phyloP scores from a whole-genome alignment of 1,140 invertebrate genomes.

The Drosophila ananassae region DNA sequence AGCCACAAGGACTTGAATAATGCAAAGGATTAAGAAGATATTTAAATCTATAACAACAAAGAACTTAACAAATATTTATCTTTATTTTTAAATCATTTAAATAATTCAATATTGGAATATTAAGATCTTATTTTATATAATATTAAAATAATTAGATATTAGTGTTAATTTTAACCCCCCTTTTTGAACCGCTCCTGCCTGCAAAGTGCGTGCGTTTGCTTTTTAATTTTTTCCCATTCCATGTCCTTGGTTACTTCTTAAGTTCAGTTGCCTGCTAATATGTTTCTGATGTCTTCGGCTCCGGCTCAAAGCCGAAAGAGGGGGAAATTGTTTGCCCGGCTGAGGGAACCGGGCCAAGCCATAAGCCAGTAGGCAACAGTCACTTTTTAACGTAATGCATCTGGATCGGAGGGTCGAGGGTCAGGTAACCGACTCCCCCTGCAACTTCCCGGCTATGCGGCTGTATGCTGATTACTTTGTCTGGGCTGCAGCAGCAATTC shows the following conservation, averaged over 20 bases:
- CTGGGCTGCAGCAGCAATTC: conserved; percentile 44
- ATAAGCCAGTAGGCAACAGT: conserved; percentile 16
- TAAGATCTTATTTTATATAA: no score
- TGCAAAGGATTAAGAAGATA: neutral
- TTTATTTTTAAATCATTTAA: no score
- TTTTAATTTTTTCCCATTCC: conserved; percentile 17
- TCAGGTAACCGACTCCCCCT: neutral
- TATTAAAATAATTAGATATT: no score
- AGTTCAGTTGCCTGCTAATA: conserved; percentile 66
- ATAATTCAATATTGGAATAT: no score
- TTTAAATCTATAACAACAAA: neutral
- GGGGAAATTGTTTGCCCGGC: conserved; percentile 1
- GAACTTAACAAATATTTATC: neutral
- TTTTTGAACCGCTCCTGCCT: conserved; percentile 37
- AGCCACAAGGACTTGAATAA: neutral
- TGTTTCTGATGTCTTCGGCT: conserved; percentile 69
- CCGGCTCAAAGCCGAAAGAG: neutral
- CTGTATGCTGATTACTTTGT: conserved; percentile 71
- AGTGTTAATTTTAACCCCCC: neutral
- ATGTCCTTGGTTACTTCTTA: conserved; percentile 21
- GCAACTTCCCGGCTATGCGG: neutral
- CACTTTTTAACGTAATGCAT: conserved; percentile 50
- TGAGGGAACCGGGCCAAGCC: neutral
- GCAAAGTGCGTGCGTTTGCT: conserved; percentile 33
- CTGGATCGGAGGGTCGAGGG: conserved; percentile 1